These are phyloP conservation scores for Artibeus lituratus DNA, from an alignment of 2,797 vertebrate species.

Conservation along the genomic window DNA sequence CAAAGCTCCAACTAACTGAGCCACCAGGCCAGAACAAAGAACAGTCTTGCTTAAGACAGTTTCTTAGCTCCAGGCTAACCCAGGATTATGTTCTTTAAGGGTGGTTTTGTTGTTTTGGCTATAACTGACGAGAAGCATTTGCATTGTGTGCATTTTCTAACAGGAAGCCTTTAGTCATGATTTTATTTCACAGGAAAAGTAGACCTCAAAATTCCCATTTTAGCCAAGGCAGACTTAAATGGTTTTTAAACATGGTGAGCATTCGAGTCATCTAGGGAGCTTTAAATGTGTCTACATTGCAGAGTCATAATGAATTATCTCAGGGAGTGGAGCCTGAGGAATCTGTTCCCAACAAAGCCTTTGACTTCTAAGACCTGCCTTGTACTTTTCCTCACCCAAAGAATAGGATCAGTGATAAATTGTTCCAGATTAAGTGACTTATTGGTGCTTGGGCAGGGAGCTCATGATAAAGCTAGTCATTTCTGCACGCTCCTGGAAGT, in stretches of 20 bases:
- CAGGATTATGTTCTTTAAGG: not conserved
- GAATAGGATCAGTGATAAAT: not conserved
- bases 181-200: not conserved
- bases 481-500: not conserved
- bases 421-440: not conserved
- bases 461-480: not conserved
- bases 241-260: not conserved
- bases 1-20: not conserved
- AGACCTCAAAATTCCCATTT: not conserved
- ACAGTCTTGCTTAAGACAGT: not conserved
- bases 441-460: not conserved
- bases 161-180: not conserved
- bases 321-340: not conserved
- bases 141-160: not conserved
- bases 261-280: not conserved
- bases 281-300: not conserved
- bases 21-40: not conserved
- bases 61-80: not conserved
- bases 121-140: not conserved
- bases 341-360: not conserved
- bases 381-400: not conserved
- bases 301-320: not conserved
- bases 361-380: not conserved
- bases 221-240: conserved; percentile 21
- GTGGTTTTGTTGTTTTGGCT: conserved; percentile 3